These are phyloP conservation scores for Pterostichus niger DNA, from an alignment of 2,888 invertebrate genomes.

Conservation along the genomic window DNA sequence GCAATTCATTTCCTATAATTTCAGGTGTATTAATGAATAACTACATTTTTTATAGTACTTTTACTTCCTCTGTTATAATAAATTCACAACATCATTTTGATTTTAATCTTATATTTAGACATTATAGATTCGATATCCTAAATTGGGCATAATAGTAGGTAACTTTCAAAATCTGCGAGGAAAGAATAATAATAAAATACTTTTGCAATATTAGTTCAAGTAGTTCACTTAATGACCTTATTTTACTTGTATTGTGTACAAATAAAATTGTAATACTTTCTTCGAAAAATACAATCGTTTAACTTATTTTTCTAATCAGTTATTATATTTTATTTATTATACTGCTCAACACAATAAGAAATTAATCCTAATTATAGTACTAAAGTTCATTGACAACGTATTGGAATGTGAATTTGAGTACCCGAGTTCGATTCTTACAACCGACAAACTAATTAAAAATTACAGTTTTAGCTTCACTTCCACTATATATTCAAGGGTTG, in stretches of 20 bases:
- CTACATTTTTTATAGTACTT: constrained; percentile 13
- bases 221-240: constrained; percentile 31
- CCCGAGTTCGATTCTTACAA: no score
- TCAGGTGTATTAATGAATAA: background rate
- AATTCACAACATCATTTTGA: background rate
- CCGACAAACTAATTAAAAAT: no score
- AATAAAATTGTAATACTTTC: constrained; percentile 6
- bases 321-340: no score
- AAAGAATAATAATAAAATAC: constrained; percentile 34
- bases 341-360: no score
- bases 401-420: no score
- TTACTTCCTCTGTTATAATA: constrained; percentile 16
- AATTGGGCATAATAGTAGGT: background rate
- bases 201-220: constrained; percentile 31
- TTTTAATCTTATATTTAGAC: constrained; percentile 13
- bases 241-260: constrained; percentile 13
- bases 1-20: constrained; percentile 36
- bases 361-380: no score
- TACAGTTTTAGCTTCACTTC: no score
- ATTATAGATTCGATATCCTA: constrained; percentile 30
- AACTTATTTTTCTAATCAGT: background rate
- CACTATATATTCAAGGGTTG: no score
- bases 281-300: constrained; percentile 21
- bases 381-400: no score
- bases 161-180: constrained; percentile 38